These are phyloP conservation scores for Pluvialis apricaria DNA, from an alignment of 2,113 vertebrate genomes.

Conservation along the genomic window DNA sequence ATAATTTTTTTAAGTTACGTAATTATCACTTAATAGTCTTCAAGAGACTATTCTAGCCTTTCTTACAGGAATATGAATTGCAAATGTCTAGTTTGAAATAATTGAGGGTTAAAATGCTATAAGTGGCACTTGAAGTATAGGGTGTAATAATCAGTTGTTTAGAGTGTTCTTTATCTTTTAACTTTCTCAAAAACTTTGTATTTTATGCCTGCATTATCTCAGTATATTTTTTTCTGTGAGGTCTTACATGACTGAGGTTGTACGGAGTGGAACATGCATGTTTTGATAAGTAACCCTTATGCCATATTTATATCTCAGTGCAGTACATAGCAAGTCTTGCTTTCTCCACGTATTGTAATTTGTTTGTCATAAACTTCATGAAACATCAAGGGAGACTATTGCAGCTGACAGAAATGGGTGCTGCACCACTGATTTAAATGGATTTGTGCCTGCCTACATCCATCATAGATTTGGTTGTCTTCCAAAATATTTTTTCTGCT, in stretches of 20 bases:
- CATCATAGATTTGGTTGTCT: conserved; percentile 28
- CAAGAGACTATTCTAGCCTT: background rate
- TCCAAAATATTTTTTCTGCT: conserved; percentile 18
- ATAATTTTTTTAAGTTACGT: background rate
- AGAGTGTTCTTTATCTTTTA: background rate
- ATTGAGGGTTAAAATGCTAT: background rate
- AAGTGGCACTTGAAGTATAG: background rate
- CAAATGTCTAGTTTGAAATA: background rate
- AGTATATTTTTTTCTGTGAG: background rate
- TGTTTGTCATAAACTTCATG: conserved; percentile 39
- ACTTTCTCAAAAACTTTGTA: background rate
- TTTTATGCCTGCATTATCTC: background rate
- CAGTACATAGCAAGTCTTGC: background rate
- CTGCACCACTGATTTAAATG: conserved; percentile 12
- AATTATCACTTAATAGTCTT: background rate
- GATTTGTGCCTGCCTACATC: conserved; percentile 43
- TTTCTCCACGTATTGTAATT: background rate
- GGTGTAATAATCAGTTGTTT: background rate
- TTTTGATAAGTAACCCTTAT: background rate
- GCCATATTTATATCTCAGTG: background rate
- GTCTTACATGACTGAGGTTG: background rate
- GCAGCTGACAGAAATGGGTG: conserved; percentile 1
- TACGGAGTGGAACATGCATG: background rate
- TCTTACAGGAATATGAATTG: background rate
- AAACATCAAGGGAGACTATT: conserved; percentile 3